A percentile compares a stretch with the other conserved stretches of the same genome.
Evolutionary conservation across 2,888 invertebrate species (phyloP).

Genomic region (Chromoteleia sp.): DNA sequence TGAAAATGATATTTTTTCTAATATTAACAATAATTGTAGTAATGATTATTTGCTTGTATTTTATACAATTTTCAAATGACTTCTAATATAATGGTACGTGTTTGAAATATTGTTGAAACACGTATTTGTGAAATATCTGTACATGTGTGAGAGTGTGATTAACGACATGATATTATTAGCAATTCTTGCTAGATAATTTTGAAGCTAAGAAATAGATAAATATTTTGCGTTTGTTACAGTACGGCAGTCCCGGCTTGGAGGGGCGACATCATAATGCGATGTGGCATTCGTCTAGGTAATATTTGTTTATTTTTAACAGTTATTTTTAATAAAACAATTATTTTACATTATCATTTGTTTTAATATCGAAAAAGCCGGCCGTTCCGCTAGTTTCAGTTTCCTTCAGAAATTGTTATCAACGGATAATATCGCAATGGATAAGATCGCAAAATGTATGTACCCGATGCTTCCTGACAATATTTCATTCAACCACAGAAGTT

Average conservation of each 20-base stretch:
- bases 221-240: constrained; percentile 89
- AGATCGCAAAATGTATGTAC: too few relatives aligned
- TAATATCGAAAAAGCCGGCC: too few relatives aligned
- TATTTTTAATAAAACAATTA: background rate
- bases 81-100: background rate
- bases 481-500: too few relatives aligned
- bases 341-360: too few relatives aligned
- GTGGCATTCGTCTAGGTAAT: constrained; percentile 83
- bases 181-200: background rate
- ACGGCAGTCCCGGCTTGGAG: constrained; percentile 96
- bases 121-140: background rate
- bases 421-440: too few relatives aligned
- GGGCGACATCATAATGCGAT: constrained; percentile 91
- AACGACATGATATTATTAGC: constrained; percentile 61
- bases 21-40: background rate
- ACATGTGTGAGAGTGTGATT: constrained; percentile 51
- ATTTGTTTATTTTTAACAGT: constrained; percentile 73
- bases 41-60: background rate
- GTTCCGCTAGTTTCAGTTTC: too few relatives aligned
- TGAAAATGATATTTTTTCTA: background rate
- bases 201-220: constrained; percentile 74
- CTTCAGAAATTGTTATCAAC: too few relatives aligned
- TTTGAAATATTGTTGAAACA: background rate
- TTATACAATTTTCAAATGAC: background rate
- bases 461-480: too few relatives aligned